Conservation (phyloP, 2,113 vertebrate genomes). For the Xyrauchen texanus region DNA sequence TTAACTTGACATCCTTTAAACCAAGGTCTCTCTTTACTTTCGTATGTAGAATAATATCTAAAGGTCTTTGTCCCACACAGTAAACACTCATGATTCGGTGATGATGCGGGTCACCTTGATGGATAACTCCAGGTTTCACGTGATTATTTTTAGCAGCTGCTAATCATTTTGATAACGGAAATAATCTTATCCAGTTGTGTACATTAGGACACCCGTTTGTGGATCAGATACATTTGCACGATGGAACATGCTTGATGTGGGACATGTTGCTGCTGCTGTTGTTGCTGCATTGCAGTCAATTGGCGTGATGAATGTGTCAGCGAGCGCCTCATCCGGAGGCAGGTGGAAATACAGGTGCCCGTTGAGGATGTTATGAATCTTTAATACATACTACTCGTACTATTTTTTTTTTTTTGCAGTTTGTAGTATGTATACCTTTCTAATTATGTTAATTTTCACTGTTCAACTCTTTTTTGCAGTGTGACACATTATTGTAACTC, state of each 20-base stretch:
- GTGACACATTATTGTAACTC: too few relatives aligned
- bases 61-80: background rate
- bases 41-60: background rate
- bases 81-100: background rate
- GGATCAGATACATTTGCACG: background rate
- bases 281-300: constrained; percentile 79
- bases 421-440: too few relatives aligned
- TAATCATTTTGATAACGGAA: constrained; percentile 6
- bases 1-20: background rate
- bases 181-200: background rate
- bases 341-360: constrained; percentile 52
- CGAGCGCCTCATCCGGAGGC: constrained; percentile 38
- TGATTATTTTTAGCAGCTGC: background rate
- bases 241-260: background rate
- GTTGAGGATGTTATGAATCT: background rate
- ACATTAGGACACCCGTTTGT: background rate
- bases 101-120: constrained; percentile 66
- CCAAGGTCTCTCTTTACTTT: background rate
- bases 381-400: too few relatives aligned
- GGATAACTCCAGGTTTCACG: constrained; percentile 33
- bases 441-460: too few relatives aligned
- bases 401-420: too few relatives aligned
- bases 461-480: too few relatives aligned
- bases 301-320: constrained; percentile 34
- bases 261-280: background rate